phyloP scores from a whole-genome alignment of 1,140 invertebrate genomes.

The Eumaeus atala region DNA sequence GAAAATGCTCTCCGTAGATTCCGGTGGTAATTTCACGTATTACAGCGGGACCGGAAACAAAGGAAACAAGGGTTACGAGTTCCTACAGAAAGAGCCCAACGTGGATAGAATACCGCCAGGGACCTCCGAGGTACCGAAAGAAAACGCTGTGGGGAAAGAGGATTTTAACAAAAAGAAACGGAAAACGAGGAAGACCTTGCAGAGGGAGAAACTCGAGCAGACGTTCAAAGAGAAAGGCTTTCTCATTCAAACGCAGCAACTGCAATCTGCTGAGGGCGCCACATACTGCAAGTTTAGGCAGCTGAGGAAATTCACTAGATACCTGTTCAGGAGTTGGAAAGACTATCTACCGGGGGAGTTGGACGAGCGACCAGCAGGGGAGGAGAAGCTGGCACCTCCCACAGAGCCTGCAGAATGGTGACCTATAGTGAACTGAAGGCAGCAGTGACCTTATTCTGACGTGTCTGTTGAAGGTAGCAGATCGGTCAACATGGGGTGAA shows the following conservation, averaged over 20 bases:
- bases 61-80: conserved; percentile 84
- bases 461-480: neutral
- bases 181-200: conserved; percentile 86
- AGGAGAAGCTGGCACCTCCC: conserved; percentile 15
- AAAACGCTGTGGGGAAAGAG: conserved; percentile 43
- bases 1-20: conserved; percentile 91
- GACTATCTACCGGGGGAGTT: conserved; percentile 91
- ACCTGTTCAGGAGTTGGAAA: conserved; percentile 94
- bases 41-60: conserved; percentile 87
- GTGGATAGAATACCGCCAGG: conserved; percentile 62
- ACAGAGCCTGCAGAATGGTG: conserved; percentile 34
- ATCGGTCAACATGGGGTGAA: too few relatives aligned
- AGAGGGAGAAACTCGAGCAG: conserved; percentile 91
- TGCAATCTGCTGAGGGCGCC: conserved; percentile 92
- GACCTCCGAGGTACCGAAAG: conserved; percentile 51
- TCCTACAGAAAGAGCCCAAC: conserved; percentile 81
- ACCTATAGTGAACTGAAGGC: too few relatives aligned
- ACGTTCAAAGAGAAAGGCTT: conserved; percentile 95
- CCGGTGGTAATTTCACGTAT: conserved; percentile 89
- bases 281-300: conserved; percentile 96
- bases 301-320: conserved; percentile 91
- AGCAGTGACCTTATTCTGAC: neutral
- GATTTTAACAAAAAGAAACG: conserved; percentile 78
- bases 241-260: conserved; percentile 92
- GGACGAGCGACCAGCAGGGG: conserved; percentile 36